Conservation (phyloP, 2,888 invertebrate species). For the Acleris emargana region DNA sequence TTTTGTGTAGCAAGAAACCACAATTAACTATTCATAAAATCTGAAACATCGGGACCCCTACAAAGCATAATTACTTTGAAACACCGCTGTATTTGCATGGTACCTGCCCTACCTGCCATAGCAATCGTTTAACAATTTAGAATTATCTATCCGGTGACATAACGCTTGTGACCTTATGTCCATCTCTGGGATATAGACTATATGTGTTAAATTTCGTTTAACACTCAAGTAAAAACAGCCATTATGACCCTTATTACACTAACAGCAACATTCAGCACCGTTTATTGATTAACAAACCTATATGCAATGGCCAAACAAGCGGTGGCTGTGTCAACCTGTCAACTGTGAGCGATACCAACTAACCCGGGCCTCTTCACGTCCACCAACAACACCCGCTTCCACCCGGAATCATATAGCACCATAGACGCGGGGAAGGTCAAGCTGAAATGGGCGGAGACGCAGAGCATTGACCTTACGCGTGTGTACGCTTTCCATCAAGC, state of each 20-base stretch:
- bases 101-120: too few species aligned
- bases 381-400: slow-evolving; percentile 6
- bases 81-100: too few species aligned
- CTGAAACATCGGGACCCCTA: too few species aligned
- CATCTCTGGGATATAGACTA: too few species aligned
- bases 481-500: slow-evolving; percentile 34
- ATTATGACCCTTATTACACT: background rate
- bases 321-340: slow-evolving; percentile 35
- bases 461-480: slow-evolving; percentile 34
- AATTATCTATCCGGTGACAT: too few species aligned
- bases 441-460: background rate
- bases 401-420: background rate
- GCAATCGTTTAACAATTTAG: too few species aligned
- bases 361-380: background rate
- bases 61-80: too few species aligned
- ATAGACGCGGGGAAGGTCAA: slow-evolving; percentile 18
- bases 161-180: too few species aligned
- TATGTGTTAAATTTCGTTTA: too few species aligned
- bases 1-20: too few species aligned
- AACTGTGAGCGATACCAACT: slow-evolving; percentile 16
- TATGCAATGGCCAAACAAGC: slow-evolving; percentile 32
- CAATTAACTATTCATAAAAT: too few species aligned
- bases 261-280: slow-evolving; percentile 19
- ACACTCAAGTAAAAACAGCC: too few species aligned
- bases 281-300: slow-evolving; percentile 36